Base-by-base conservation (phyloP, 2,888 invertebrate species). In the Gordius sp. region DNA sequence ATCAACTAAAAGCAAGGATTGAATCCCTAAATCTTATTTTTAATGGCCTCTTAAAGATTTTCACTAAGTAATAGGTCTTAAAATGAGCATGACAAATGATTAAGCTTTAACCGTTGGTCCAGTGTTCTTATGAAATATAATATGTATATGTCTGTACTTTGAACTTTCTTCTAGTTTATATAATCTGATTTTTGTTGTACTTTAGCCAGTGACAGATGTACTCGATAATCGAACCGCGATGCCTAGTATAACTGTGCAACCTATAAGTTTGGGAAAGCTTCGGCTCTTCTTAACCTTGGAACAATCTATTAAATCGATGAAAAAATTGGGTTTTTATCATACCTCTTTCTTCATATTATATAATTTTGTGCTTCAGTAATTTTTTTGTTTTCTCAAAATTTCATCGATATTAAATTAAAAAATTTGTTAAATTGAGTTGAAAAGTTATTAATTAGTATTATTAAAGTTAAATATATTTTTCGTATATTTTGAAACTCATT, bases 231-330 rank as follows among this genome's bases (percentile, higher is more conserved):
- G 39, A 13, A n/a, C n/a, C 39, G 39, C 39, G 8, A 33, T n/a
- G n/a, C 8, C 39, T 33, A n/a, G n/a, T 4, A 20, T 47, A 18
- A 4, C 8, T 20, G 20, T 47, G 20, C 8, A 47, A 20, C 47
- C 47, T 20, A 47, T 20, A 47, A 47, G 23, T 47, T 47, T 47
- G 8, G 47, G 47, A 8, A 47, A 47, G 20, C 47, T 47, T 4
- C 8, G 47, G 20, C 47, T 47, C 8, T 47, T 47, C 20, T n/a
- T 20, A n/a, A 47, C 47, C 13, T 4, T 47, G 4, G 47, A 47
- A 47, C 8, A 20, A n/a, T 47, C 47, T 13, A 23, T 20, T 4
- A 20, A 47, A n/a, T 47, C 47, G 4, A 47, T 47, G 47, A 47
- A 47, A 20, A 20, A 8, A 4, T 20, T 47, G 20, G 47, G 47